A percentile compares a stretch with the other conserved stretches of the same genome.
phyloP scores from a whole-genome alignment of 2,113 vertebrate genomes.

The Caloenas nicobarica region DNA sequence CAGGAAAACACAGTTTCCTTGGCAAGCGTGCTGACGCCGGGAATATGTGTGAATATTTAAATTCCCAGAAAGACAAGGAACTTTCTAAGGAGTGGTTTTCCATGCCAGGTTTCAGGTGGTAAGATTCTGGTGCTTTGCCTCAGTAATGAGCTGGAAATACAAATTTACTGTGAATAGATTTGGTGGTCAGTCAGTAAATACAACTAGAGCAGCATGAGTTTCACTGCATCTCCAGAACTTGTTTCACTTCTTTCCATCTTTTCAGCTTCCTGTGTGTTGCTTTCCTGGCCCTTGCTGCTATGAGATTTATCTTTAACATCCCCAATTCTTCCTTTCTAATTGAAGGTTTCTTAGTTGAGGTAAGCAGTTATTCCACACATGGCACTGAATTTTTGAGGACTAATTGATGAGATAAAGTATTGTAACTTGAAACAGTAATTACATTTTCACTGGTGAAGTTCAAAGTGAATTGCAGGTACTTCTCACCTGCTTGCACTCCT shows the following conservation, averaged over 20 bases:
- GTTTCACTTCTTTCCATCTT: background rate
- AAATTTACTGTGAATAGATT: background rate
- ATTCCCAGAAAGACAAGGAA: background rate
- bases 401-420: background rate
- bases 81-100: background rate
- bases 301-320: background rate
- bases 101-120: background rate
- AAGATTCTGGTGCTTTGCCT: background rate
- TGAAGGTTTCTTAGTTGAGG: background rate
- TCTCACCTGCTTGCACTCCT: background rate
- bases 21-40: background rate
- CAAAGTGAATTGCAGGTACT: background rate
- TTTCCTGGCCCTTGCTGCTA: background rate
- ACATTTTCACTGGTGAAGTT: background rate
- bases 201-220: background rate
- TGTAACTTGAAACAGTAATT: background rate
- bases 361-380: background rate
- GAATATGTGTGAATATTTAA: background rate
- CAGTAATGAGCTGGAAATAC: background rate
- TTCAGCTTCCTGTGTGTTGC: background rate
- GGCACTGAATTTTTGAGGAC: background rate
- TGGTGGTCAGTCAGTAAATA: background rate
- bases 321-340: background rate
- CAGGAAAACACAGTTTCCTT: constrained; percentile 13
- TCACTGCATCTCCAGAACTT: background rate